Conservation (phyloP, 2,113 vertebrate genomes). For the Aphelocoma coerulescens region DNA sequence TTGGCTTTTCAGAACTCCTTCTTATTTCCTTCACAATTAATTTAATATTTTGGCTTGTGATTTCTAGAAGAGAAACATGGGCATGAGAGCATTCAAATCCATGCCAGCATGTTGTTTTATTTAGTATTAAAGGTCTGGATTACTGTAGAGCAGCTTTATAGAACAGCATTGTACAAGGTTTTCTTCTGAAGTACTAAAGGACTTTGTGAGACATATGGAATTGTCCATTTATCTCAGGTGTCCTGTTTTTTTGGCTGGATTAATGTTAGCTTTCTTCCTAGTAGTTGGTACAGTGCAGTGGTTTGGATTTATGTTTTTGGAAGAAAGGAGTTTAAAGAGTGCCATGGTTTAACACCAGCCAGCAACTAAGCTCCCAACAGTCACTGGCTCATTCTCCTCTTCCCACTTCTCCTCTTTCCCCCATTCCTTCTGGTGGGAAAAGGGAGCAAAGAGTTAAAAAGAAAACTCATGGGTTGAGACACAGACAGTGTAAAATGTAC, state of each 20-base stretch:
- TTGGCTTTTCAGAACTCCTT: background rate
- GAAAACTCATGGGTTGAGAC: background rate
- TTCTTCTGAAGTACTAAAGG: background rate
- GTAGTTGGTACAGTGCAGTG: background rate
- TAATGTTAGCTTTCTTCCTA: background rate
- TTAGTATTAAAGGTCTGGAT: background rate
- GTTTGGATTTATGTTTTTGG: background rate
- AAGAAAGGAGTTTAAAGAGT: background rate
- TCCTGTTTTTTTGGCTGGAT: background rate
- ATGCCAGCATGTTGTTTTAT: background rate
- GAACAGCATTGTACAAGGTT: background rate
- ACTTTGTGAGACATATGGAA: background rate
- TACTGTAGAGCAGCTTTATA: background rate
- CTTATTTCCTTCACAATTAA: background rate
- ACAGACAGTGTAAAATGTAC: background rate
- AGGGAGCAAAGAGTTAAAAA: background rate
- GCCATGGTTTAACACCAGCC: background rate
- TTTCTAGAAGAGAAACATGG: background rate
- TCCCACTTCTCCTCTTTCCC: background rate
- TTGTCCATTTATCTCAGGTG: background rate
- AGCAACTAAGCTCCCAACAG: background rate
- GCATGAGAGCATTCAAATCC: background rate
- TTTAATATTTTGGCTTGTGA: background rate
- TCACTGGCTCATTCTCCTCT: background rate
- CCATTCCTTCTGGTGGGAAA: background rate